Conservation (phyloP, 2,797 vertebrate species). For the Macropodus opercularis region DNA sequence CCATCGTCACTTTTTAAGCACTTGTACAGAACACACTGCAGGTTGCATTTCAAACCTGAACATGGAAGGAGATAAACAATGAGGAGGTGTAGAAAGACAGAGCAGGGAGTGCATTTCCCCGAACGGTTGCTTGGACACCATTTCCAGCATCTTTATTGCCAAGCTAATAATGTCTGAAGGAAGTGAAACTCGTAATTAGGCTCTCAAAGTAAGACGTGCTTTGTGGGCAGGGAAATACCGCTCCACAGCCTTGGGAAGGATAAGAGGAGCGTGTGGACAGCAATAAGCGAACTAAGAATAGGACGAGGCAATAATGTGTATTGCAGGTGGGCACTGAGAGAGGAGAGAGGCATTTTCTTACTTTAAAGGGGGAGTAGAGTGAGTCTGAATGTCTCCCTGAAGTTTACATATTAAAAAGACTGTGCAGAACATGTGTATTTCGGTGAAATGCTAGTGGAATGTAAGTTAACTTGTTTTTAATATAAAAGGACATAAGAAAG, state of each 20-base stretch:
- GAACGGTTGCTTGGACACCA: slow-evolving; percentile 9
- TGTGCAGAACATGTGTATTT: not conserved
- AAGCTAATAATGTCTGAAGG: slow-evolving; percentile 31
- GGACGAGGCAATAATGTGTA: slow-evolving; percentile 45
- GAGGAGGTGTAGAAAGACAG: slow-evolving; percentile 5
- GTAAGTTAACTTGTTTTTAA: too few relatives aligned
- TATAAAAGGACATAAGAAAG: not conserved
- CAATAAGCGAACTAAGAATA: slow-evolving; percentile 62
- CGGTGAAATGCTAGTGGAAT: too few relatives aligned
- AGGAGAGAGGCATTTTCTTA: slow-evolving; percentile 30
- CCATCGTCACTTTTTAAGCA: not conserved
- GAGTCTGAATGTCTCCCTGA: not conserved
- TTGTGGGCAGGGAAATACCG: slow-evolving; percentile 20
- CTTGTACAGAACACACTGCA: not conserved
- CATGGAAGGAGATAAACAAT: slow-evolving; percentile 2
- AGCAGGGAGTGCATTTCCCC: slow-evolving; percentile 16
- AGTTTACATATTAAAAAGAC: too few relatives aligned
- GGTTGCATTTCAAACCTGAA: not conserved
- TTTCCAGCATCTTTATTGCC: slow-evolving; percentile 24
- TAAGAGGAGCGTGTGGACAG: slow-evolving; percentile 34
- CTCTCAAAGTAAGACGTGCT: slow-evolving; percentile 14
- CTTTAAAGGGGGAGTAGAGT: not conserved
- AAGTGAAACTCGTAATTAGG: slow-evolving; percentile 53
- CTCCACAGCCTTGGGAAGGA: slow-evolving; percentile 44
- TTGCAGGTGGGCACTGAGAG: slow-evolving; percentile 17